A percentile compares a stretch with the other conserved stretches of the same genome.
Conservation (phyloP, 2,113 vertebrate genomes). For the Centrocercus urophasianus region DNA sequence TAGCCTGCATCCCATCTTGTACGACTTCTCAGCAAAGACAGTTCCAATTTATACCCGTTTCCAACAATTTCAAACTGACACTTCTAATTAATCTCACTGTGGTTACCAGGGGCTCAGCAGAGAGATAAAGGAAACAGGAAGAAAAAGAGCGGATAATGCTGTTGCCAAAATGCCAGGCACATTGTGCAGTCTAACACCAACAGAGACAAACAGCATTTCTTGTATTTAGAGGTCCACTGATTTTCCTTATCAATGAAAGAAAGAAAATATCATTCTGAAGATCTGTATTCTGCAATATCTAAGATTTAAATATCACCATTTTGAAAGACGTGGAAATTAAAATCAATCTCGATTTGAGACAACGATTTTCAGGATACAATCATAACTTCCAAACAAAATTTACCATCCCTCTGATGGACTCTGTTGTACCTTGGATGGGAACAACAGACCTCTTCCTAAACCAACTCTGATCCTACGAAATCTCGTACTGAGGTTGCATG, state of each 20-base stretch:
- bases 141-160: not conserved
- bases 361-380: not conserved
- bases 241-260: not conserved
- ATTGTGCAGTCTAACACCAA: not conserved
- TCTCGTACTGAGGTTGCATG: not conserved
- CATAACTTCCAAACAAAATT: not conserved
- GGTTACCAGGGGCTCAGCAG: constrained; percentile 8
- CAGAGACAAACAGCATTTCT: not conserved
- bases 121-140: not conserved
- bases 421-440: not conserved
- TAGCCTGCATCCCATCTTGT: not conserved
- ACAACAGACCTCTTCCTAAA: not conserved
- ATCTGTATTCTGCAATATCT: not conserved
- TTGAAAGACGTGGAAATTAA: not conserved
- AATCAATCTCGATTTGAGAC: not conserved
- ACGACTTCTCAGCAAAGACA: constrained; percentile 31
- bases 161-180: not conserved
- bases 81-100: constrained; percentile 50
- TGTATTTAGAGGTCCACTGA: not conserved
- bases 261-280: not conserved
- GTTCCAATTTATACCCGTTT: constrained; percentile 60
- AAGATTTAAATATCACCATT: not conserved
- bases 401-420: not conserved
- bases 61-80: constrained; percentile 53
- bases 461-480: not conserved